Evolutionary conservation across 2,113 vertebrate species (phyloP).

Genomic region (Neolamprologus sp.): DNA sequence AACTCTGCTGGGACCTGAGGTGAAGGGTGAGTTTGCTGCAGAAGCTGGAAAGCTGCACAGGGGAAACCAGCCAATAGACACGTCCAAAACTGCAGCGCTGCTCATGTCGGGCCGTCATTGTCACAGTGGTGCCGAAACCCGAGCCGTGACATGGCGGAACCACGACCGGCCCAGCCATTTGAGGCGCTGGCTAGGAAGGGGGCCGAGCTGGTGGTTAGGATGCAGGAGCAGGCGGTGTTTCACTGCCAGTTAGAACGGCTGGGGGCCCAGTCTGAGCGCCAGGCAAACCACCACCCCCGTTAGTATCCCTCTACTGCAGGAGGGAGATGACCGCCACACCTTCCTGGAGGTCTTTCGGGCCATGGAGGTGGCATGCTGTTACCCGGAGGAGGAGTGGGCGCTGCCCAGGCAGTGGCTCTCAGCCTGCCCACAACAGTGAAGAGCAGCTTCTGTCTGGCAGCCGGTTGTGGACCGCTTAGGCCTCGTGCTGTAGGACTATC

Average conservation of each 20-base stretch:
- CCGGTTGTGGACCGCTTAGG: background rate
- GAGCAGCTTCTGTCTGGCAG: background rate
- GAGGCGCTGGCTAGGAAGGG: background rate
- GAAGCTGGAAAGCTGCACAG: background rate
- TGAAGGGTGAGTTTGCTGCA: background rate
- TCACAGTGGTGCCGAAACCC: background rate
- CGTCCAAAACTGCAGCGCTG: background rate
- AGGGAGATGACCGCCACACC: background rate
- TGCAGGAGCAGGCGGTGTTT: background rate
- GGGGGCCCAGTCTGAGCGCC: fast-evolving
- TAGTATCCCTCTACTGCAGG: background rate
- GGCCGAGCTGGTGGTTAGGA: background rate
- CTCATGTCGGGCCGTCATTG: fast-evolving
- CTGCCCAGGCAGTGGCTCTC: background rate
- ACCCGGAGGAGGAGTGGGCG: background rate
- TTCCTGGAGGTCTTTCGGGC: background rate
- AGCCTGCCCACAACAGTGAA: background rate
- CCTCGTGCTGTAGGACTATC: background rate
- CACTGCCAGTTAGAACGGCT: background rate
- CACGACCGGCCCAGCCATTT: background rate
- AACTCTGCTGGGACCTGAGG: background rate
- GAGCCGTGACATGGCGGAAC: fast-evolving
- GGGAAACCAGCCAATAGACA: background rate
- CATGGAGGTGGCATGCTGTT: background rate
- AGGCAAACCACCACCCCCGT: background rate